A percentile compares a stretch with the other conserved stretches of the same genome.
Evolutionary conservation across 1,140 invertebrate species (phyloP).

Genomic region (Conus betulinus): DNA sequence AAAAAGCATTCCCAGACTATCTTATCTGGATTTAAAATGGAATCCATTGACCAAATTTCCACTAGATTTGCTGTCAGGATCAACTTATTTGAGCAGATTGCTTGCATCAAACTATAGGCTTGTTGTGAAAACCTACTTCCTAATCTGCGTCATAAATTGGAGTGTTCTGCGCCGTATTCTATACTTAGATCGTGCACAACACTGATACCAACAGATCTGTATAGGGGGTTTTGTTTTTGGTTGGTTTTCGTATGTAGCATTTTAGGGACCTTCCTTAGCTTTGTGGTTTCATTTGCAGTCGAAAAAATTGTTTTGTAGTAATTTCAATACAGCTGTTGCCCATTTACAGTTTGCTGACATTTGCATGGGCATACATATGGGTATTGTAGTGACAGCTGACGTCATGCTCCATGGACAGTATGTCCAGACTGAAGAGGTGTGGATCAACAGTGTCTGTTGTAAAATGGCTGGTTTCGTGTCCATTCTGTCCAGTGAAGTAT

Average conservation of each 20-base stretch:
- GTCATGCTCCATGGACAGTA: conserved; percentile 52
- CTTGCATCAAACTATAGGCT: not conserved
- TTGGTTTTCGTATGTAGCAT: not conserved
- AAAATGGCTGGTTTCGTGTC: conserved; percentile 57
- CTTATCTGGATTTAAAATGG: not conserved
- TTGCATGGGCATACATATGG: conserved; percentile 66
- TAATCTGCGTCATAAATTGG: not conserved
- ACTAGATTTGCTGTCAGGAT: not conserved
- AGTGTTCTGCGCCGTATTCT: not conserved
- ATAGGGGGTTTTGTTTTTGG: not conserved
- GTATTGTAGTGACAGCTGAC: conserved; percentile 59
- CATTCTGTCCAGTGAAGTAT: conserved; percentile 57
- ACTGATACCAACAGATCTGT: not conserved
- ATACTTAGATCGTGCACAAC: not conserved
- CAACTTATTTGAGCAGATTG: not conserved
- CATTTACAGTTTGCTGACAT: conserved; percentile 62
- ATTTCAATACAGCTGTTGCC: conserved; percentile 46
- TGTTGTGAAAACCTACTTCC: not conserved
- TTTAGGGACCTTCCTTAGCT: not conserved
- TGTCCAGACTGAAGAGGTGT: conserved; percentile 47
- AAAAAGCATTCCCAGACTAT: not conserved
- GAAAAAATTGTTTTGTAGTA: not conserved
- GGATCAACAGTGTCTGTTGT: conserved; percentile 58
- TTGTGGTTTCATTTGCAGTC: not conserved
- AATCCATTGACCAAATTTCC: not conserved